A percentile compares a stretch with the other conserved stretches of the same genome.
Conservation (phyloP, 2,113 vertebrate genomes). For the Morone chrysops region DNA sequence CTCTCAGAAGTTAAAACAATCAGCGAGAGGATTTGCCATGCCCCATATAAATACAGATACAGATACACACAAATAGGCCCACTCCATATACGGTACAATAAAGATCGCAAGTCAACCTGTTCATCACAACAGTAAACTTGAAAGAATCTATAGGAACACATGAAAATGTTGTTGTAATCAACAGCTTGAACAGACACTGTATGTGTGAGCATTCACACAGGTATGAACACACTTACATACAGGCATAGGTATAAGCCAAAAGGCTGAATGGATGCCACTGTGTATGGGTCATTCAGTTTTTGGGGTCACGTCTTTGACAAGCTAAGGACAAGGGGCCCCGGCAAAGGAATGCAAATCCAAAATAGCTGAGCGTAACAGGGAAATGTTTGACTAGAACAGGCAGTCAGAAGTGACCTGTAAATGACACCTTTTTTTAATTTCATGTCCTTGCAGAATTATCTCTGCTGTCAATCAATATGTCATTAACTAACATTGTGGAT, state of each 20-base stretch:
- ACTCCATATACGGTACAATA: not conserved
- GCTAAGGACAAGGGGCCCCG: slow-evolving; percentile 29
- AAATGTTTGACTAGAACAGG: slow-evolving; percentile 16
- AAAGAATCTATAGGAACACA: not conserved
- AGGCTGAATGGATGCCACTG: slow-evolving; percentile 24
- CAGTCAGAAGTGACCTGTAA: slow-evolving; percentile 24
- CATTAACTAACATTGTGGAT: slow-evolving; percentile 9
- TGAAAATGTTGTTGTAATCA: slow-evolving; percentile 11
- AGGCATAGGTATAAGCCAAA: not conserved
- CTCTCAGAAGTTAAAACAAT: slow-evolving; percentile 68
- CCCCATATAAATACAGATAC: slow-evolving; percentile 42
- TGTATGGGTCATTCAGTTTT: slow-evolving; percentile 43
- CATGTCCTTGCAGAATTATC: slow-evolving; percentile 22
- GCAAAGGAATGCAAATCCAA: slow-evolving; percentile 43
- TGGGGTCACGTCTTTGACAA: slow-evolving; percentile 62
- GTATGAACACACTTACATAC: not conserved
- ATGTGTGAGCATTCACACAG: not conserved
- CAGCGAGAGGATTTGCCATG: slow-evolving; percentile 62
- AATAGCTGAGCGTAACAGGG: slow-evolving; percentile 26
- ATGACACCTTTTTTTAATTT: slow-evolving; percentile 13
- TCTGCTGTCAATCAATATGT: slow-evolving; percentile 10
- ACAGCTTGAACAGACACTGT: not conserved
- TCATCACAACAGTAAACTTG: slow-evolving; percentile 40
- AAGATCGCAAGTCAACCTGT: slow-evolving; percentile 18
- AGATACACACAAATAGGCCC: slow-evolving; percentile 41